Evolutionary conservation across 1,140 invertebrate species (phyloP), one percentile per base, ranked within the genome.

Genomic region (Alviniconcha marisindica): DNA sequence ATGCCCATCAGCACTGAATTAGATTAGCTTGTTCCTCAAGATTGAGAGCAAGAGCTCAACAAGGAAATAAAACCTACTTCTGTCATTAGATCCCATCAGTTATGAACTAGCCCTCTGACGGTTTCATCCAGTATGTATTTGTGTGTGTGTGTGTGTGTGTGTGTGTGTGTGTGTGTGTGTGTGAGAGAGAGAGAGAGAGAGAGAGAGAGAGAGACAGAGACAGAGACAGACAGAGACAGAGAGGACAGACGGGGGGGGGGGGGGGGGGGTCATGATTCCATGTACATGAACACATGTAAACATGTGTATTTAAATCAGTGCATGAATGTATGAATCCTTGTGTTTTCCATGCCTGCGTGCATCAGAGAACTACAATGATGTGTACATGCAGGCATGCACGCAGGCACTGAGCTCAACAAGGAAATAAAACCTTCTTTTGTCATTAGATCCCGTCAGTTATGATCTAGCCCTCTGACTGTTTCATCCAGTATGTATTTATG

Each of bases 141-240:
- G 33, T 38, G 33, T 36, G 40, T 60, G n/a, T n/a, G 56, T 31
- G 15, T 36, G 40, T 10, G 40, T n/a, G n/a, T n/a, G n/a, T n/a
- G n/a, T n/a, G n/a, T n/a, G n/a, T n/a, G n/a, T n/a, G n/a, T n/a
- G n/a, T n/a, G n/a, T n/a, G n/a, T n/a, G n/a, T n/a, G n/a, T n/a
- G n/a, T n/a, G n/a, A n/a, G n/a, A n/a, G n/a, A 12, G 0, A 28
- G 33, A 21, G 33, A 14, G 33, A 1, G n/a, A 21, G n/a, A 21
- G 15, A 21, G 66, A 24, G 69, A 36, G 15, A 24, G 40, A 15
- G 15, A 18, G 33, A 60, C 21, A 60, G 56, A 60, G 56, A 60
- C 21, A 60, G 56, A 60, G 66, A 71, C 18, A 71, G 28, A 66
- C 14, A 66, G 60, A 66, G 60, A n/a, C n/a, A n/a, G n/a, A n/a